Base-by-base conservation (phyloP, 2,888 invertebrate species). In the Archips crataeganus region DNA sequence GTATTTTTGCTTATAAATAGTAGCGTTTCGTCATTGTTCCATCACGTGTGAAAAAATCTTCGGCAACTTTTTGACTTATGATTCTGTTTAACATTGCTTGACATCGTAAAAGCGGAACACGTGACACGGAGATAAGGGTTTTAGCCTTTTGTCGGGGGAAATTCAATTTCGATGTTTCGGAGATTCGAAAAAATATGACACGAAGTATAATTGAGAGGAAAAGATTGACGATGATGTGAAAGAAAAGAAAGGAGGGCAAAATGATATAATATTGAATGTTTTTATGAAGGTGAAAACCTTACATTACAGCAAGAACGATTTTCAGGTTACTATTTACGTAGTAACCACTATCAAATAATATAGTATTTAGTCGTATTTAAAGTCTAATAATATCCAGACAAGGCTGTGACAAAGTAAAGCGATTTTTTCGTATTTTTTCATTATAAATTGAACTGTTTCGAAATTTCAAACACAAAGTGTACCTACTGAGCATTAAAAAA, bases 51-150 rank as follows among this genome's bases (percentile, higher is more conserved):
- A 60, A 60, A 36, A 60, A 60, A 36, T 10, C 60, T 36, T n/a
- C n/a, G 6, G 36, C 2, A 61, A 66, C 51, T 51, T 61, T 61
- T 54, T 15, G 39, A 67, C 54, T 71, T 71, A 71, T 61, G 51
- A 65, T 59, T 64, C 32, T 71, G 59, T 71, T 64, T 60, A 23
- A 65, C 71, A 71, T 64, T 32, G 36, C 36, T 61, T 49, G 51
- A 67, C 54, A 71, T 61, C 32, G 32, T 51, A 57, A 65, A 71
- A 60, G 49, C n/a, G 65, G 49, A 60, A 66, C 59, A 42, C 49
- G 64, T 36, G 10, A 65, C 65, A 60, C 60, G 32, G 15, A 59
- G 65, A 67, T 61, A 66, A 71, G 66, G 66, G 51, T 51, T 59
- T 71, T 57, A 71, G 47, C 49, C 69, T 11, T 66, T 15, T 60